Conservation (phyloP, 2,888 invertebrate species). For the Netelia melanura region DNA sequence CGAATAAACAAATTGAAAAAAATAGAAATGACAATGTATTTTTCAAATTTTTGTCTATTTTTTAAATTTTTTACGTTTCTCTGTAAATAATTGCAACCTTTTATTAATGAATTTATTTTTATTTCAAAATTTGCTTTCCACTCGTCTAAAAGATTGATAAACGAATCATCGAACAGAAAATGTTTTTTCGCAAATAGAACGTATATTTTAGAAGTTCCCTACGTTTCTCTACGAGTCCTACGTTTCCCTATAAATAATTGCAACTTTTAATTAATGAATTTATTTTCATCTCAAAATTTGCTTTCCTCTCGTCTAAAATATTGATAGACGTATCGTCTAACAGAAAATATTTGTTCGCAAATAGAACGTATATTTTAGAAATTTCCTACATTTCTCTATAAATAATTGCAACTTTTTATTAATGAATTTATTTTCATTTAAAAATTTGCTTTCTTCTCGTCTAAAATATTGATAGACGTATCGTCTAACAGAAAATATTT, state of each 20-base stretch:
- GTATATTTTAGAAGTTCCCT: not conserved
- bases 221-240: not conserved
- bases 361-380: conserved; percentile 29
- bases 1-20: conserved; percentile 19
- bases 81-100: not conserved
- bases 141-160: not conserved
- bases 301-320: not conserved
- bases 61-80: not conserved
- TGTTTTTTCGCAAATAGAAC: conserved; percentile 55
- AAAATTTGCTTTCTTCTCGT: not conserved
- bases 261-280: not conserved
- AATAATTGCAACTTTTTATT: not conserved
- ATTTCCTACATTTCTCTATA: not conserved
- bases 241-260: not conserved
- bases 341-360: conserved; percentile 50
- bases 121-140: no score
- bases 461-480: conserved; percentile 9
- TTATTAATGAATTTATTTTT: not conserved
- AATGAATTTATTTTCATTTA: not conserved
- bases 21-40: not conserved
- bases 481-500: conserved; percentile 37
- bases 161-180: conserved; percentile 38
- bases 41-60: not conserved
- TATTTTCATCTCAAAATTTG: no score
- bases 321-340: conserved; percentile 24